These are phyloP conservation scores for Meandrina meandrites DNA, from an alignment of 92 coral and sea anemone genomes.

Conservation along the genomic window DNA sequence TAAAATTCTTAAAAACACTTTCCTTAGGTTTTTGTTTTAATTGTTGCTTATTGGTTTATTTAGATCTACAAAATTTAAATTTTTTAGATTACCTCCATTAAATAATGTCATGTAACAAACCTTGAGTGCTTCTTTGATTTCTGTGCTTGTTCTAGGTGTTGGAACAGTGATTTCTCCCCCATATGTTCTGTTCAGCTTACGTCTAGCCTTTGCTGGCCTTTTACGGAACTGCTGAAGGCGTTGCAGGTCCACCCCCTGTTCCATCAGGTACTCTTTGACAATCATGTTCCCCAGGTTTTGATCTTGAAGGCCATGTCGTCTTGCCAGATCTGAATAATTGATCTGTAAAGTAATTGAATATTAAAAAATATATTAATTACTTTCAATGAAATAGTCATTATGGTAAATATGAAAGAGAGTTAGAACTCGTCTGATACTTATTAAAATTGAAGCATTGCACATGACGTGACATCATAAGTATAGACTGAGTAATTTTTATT, in stretches of 20 bases:
- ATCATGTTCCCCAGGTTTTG: conserved; percentile 42
- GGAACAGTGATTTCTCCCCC: conserved; percentile 35
- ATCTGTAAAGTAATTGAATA: neutral
- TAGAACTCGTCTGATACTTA: too few relatives aligned
- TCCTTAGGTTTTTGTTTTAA: too few relatives aligned
- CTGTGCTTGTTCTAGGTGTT: conserved; percentile 19
- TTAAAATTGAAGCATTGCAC: too few relatives aligned
- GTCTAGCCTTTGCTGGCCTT: conserved; percentile 11
- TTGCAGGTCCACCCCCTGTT: conserved; percentile 25
- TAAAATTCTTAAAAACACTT: too few relatives aligned
- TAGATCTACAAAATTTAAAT: too few relatives aligned
- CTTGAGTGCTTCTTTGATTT: conserved; percentile 35
- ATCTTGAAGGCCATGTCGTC: conserved; percentile 17
- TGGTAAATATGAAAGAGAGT: too few relatives aligned
- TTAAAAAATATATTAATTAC: neutral
- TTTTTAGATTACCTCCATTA: too few relatives aligned
- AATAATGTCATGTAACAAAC: neutral
- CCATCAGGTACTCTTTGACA: conserved; percentile 36
- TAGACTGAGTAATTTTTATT: too few relatives aligned
- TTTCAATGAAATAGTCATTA: too few relatives aligned
- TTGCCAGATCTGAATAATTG: conserved; percentile 43
- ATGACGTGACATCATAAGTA: too few relatives aligned
- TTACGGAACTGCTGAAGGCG: conserved; percentile 30
- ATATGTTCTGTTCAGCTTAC: neutral
- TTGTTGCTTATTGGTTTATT: too few relatives aligned